phyloP scores from a whole-genome alignment of 2,888 invertebrate genomes.

The Brachynemurus nebulosus region DNA sequence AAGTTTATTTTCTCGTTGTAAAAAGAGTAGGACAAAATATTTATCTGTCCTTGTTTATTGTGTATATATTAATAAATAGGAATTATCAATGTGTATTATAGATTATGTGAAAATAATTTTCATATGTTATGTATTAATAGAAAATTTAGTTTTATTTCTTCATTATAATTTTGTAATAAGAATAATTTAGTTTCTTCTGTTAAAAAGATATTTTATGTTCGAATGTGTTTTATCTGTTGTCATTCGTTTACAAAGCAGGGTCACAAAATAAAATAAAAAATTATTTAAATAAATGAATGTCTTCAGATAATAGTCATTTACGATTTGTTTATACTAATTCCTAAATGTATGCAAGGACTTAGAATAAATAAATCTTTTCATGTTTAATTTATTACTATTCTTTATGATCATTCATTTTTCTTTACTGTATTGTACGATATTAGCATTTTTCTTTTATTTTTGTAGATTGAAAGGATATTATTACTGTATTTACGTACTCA shows the following conservation, averaged over 20 bases:
- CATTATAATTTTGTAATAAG: neutral
- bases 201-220: neutral
- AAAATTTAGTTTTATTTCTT: neutral
- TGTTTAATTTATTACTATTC: neutral
- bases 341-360: neutral
- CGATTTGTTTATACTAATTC: neutral
- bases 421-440: too few species aligned
- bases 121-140: neutral
- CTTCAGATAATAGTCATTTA: constrained; percentile 24
- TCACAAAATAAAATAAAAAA: constrained; percentile 29
- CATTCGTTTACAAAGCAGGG: constrained; percentile 33
- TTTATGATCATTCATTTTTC: neutral
- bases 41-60: too few species aligned
- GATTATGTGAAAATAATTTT: neutral
- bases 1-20: too few species aligned
- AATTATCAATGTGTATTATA: too few species aligned
- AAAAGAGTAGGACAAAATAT: too few species aligned
- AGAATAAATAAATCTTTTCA: neutral
- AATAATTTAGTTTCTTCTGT: constrained; percentile 1
- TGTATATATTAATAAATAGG: too few species aligned
- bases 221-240: constrained; percentile 24
- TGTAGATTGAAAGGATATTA: too few species aligned
- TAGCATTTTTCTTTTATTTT: neutral
- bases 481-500: too few species aligned
- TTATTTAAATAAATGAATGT: constrained; percentile 28